phyloP scores from a whole-genome alignment of 2,797 vertebrate species.

The Sylvia borin region DNA sequence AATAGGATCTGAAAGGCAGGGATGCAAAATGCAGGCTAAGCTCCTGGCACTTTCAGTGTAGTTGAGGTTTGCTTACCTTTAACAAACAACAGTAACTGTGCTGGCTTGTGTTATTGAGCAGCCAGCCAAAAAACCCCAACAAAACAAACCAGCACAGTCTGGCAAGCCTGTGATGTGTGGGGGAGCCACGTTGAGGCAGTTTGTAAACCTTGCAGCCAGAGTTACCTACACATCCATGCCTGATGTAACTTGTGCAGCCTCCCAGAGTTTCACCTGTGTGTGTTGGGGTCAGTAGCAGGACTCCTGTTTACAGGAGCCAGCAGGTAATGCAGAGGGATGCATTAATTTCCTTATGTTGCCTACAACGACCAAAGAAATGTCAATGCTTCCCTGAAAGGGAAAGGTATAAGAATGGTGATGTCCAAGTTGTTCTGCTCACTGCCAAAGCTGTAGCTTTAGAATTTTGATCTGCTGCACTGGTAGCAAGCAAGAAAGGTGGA shows the following conservation, averaged over 20 bases:
- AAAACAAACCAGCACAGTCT: not conserved
- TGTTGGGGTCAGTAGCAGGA: not conserved
- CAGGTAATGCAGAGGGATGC: not conserved
- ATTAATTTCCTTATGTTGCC: not conserved
- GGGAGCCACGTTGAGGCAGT: not conserved
- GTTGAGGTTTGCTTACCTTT: conserved; percentile 18
- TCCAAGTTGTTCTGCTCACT: not conserved
- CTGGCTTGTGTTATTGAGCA: not conserved
- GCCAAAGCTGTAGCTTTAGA: not conserved
- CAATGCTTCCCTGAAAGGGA: not conserved
- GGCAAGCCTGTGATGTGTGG: not conserved
- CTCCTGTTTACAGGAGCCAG: not conserved
- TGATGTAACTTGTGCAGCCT: not conserved
- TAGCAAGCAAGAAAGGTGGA: not conserved
- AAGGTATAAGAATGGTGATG: not conserved
- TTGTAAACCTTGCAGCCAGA: not conserved
- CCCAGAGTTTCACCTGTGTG: not conserved
- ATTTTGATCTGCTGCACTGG: not conserved
- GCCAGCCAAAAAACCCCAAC: not conserved
- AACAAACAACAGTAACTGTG: not conserved
- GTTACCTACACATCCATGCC: fast-evolving
- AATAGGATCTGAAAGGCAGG: not conserved
- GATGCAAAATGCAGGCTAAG: not conserved
- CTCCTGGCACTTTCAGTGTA: not conserved
- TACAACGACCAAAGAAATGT: not conserved